Evolutionary conservation across 2,888 invertebrate species (phyloP).

Genomic region (Thelaira solivaga): DNA sequence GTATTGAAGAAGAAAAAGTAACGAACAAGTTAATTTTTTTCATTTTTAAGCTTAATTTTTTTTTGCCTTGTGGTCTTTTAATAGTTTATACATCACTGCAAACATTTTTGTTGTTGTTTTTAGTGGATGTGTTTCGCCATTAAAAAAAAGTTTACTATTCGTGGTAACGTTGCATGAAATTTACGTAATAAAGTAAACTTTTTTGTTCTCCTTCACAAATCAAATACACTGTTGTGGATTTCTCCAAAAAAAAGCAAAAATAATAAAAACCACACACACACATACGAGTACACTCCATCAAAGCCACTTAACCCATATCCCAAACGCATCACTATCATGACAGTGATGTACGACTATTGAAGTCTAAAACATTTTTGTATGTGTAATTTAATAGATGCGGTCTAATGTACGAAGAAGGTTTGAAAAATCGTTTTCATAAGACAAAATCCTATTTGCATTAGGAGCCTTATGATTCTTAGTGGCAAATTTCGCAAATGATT

Average conservation of each 20-base stretch:
- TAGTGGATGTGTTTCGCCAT: conserved; percentile 22
- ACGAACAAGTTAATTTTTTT: too few species aligned
- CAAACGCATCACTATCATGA: conserved; percentile 54
- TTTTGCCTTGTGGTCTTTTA: conserved; percentile 12
- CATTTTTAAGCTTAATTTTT: too few species aligned
- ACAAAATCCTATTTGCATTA: too few species aligned
- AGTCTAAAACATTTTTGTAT: conserved; percentile 50
- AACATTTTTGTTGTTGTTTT: not conserved
- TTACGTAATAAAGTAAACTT: conserved; percentile 44
- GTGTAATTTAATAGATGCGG: not conserved
- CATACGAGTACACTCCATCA: conserved; percentile 17
- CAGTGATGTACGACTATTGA: conserved; percentile 56
- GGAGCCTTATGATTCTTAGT: too few species aligned
- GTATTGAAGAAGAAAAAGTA: too few species aligned
- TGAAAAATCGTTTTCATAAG: not conserved
- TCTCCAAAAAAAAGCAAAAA: not conserved
- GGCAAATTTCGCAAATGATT: too few species aligned
- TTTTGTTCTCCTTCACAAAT: conserved; percentile 14
- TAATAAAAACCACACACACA: conserved; percentile 5
- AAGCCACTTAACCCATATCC: conserved; percentile 55
- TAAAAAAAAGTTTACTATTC: conserved; percentile 34
- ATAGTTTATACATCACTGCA: conserved; percentile 22
- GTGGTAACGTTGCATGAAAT: conserved; percentile 41
- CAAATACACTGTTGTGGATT: conserved; percentile 36
- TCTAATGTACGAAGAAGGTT: not conserved